Evolutionary conservation across 2,888 invertebrate species (phyloP), one percentile per base, ranked within the genome.

Genomic region (Camptogramma bilineatum): DNA sequence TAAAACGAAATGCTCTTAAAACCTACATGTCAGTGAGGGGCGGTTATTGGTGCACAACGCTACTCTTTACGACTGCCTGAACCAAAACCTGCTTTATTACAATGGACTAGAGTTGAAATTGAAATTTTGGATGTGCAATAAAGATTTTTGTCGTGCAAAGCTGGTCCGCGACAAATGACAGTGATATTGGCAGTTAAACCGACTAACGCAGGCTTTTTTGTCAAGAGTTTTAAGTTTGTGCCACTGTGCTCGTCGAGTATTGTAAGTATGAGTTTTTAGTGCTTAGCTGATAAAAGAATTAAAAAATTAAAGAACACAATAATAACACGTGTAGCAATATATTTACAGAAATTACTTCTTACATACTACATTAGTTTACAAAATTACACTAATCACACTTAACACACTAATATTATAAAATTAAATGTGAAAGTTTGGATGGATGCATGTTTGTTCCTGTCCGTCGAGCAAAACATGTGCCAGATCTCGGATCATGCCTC

Each of bases 161-260:
- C 83, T 77, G 78, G 75, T 75, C 74, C 75, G 79, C 83, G 85
- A 87, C 86, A 87, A 86, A 87, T 84, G 84, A 82, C 84, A 81
- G 78, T 81, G 85, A 85, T 86, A 86, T 87, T 86, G 86, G 85
- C 82, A 86, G 86, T 85, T 85, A 81, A 82, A 83, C 80, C 81
- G 79, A 80, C 75, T 77, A 76, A 77, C 71, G 72, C 75, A 28
- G 68, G 73, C 70, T 77, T 81, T 85, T 84, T 83, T 80, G 77
- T 74, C 66, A 70, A 68, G 63, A 74, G 71, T 80, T 84, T 80
- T 76, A 75, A 76, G 81, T 79, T 77, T 66, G 68, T 61, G 71
- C 74, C 75, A 80, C 74, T 78, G 78, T 75, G 76, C 72, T 68
- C 64, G 64, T 68, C 7, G 71, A 67, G 71, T 64, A 69, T 70